These are phyloP conservation scores for Aphidius colemani DNA, from an alignment of 2,888 invertebrate genomes.

Conservation along the genomic window DNA sequence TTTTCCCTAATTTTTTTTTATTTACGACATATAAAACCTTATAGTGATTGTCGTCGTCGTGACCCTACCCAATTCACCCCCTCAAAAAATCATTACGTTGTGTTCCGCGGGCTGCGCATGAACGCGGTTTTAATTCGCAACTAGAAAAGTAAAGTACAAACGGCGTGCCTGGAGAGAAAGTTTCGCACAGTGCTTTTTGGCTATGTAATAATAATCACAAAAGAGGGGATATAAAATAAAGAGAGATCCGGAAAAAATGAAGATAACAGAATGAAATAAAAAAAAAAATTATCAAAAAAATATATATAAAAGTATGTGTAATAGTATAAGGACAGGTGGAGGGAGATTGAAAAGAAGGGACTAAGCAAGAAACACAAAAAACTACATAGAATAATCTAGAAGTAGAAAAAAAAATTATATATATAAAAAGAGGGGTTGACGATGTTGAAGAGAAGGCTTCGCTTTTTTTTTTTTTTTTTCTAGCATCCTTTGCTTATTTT, in stretches of 20 bases:
- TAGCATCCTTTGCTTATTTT: conserved; percentile 24
- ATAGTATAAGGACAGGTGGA: conserved; percentile 26
- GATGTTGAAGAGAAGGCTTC: conserved; percentile 32
- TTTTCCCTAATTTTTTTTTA: conserved; percentile 12
- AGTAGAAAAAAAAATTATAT: conserved; percentile 13
- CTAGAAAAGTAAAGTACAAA: conserved; percentile 42
- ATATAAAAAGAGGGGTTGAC: conserved; percentile 12
- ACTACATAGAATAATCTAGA: conserved; percentile 10
- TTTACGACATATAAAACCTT: conserved; percentile 45
- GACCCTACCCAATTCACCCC: conserved; percentile 77
- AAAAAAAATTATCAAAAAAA: conserved; percentile 36
- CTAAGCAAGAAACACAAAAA: conserved; percentile 24
- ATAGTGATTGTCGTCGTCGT: conserved; percentile 57
- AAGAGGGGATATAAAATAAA: conserved; percentile 22
- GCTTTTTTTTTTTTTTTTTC: conserved; percentile 35
- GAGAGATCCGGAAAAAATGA: conserved; percentile 27
- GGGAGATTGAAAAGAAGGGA: conserved; percentile 36
- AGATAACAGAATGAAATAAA: conserved; percentile 23
- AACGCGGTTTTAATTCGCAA: conserved; percentile 66
- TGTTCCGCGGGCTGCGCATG: conserved; percentile 69
- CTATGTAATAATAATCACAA: background rate
- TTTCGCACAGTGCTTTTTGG: conserved; percentile 22
- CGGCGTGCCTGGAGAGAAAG: conserved; percentile 34
- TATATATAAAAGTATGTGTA: conserved; percentile 28
- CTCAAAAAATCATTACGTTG: conserved; percentile 85